Conservation (phyloP, 2,888 invertebrate species). For the Troides aeacus region DNA sequence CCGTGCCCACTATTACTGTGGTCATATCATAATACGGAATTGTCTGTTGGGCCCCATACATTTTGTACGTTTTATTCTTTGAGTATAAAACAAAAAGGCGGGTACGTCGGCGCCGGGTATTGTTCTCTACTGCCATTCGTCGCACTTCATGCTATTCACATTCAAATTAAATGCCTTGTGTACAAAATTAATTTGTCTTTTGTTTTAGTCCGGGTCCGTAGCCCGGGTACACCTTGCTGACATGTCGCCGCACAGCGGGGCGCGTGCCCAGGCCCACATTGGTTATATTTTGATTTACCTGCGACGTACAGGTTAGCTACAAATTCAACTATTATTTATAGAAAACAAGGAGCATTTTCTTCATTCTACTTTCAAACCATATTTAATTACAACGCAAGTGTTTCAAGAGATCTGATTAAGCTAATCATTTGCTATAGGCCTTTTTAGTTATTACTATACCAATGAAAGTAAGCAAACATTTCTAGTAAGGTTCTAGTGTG, state of each 20-base stretch:
- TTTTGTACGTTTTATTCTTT: slow-evolving; percentile 75
- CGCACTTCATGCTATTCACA: slow-evolving; percentile 80
- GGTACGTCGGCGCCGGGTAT: slow-evolving; percentile 75
- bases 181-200: slow-evolving; percentile 81
- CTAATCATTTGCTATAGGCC: background rate
- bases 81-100: slow-evolving; percentile 74
- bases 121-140: slow-evolving; percentile 78
- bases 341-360: no score
- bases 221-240: slow-evolving; percentile 48
- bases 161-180: slow-evolving; percentile 79
- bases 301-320: slow-evolving; percentile 9
- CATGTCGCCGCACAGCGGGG: slow-evolving; percentile 71
- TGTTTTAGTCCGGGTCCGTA: slow-evolving; percentile 66
- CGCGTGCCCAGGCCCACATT: slow-evolving; percentile 35
- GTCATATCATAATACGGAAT: slow-evolving; percentile 79
- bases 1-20: slow-evolving; percentile 73
- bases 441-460: background rate
- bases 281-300: slow-evolving; percentile 9
- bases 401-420: background rate
- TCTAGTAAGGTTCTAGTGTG: background rate
- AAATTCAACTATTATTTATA: no score
- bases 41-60: slow-evolving; percentile 71
- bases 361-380: background rate
- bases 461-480: background rate
- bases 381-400: background rate